Base-by-base conservation (phyloP, 2,888 invertebrate genomes). In the Pseudococcus longispinus region DNA sequence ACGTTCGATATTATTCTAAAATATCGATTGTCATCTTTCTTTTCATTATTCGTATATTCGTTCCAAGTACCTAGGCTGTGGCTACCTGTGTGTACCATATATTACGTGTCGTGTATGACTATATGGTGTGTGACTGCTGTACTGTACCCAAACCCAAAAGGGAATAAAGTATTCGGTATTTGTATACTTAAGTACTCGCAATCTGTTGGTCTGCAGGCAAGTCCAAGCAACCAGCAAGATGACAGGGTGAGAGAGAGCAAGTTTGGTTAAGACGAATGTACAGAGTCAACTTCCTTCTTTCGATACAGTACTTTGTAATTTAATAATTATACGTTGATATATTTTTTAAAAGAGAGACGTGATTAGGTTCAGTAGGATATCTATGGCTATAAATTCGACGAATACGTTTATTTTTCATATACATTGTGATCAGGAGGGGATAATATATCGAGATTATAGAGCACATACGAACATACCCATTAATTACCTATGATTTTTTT, bases 1-100 rank as follows among this genome's bases (percentile, higher is more conserved):
- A 70, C 70, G 70, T 70, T 70, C 70, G 70, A 70, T 70, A 70
- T 70, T 70, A 70, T 70, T 70, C 70, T 70, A 70, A 70, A 70
- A 70, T 70, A 70, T 70, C 70, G 70, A 70, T 70, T 70, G 70
- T 70, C 70, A 70, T 70, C 70, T 70, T 70, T 70, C 70, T 70
- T 70, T 70, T 70, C n/a, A 70, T 70, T 70, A 60, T 60, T 60
- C 60, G 51, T 51, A n/a, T n/a, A 46, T 51, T 60, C 60, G 60
- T 60, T 23, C 60, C 15, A 60, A 60, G 13, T 8, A 23, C 23
- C 60, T 60, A 60, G 13, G n/a, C 51, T 51, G 51, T 51, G 8
- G 23, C 8, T 23, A 60, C 60, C 60, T 60, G 60, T 51, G n/a
- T n/a, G 5, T 51, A n/a, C 37, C 15, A 51, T 18, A 15, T 51